Percentiles rank a stretch among this genome's conserved stretches.
These are phyloP conservation scores for Batillaria attramentaria DNA, from an alignment of 1,140 invertebrate genomes.

Conservation along the genomic window DNA sequence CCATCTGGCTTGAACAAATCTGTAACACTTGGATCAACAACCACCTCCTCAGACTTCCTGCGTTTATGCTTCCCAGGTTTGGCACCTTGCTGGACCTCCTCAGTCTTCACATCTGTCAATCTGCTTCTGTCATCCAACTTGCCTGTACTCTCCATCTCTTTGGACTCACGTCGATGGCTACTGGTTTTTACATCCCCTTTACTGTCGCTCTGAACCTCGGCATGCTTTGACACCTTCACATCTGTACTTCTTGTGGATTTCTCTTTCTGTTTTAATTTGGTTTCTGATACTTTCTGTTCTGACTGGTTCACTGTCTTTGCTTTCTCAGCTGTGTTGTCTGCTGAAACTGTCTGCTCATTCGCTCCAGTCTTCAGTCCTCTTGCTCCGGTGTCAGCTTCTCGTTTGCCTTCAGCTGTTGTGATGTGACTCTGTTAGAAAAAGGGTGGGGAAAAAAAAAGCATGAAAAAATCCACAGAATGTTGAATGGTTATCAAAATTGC, in stretches of 20 bases:
- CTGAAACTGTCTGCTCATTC: neutral
- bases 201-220: too few species aligned
- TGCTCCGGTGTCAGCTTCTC: neutral
- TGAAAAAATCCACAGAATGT: too few species aligned
- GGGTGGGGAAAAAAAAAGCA: too few species aligned
- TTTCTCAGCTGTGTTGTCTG: neutral
- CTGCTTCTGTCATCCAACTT: constrained; percentile 31
- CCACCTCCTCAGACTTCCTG: constrained; percentile 37
- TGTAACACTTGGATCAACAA: constrained; percentile 45
- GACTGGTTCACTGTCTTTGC: neutral
- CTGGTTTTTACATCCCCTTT: too few species aligned
- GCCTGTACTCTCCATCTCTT: neutral
- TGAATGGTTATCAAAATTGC: too few species aligned
- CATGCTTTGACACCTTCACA: too few species aligned
- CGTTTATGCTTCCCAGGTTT: constrained; percentile 36
- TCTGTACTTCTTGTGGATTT: too few species aligned
- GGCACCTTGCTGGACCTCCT: neutral
- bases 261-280: too few species aligned
- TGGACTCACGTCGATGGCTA: neutral
- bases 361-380: constrained; percentile 1
- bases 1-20: constrained; percentile 55
- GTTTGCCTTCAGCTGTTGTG: constrained; percentile 5
- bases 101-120: neutral
- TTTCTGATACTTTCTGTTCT: too few species aligned
- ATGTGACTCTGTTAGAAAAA: too few species aligned